Percentiles rank a stretch among this genome's conserved stretches.
Evolutionary conservation across 2,888 invertebrate genomes (phyloP).

Genomic region (Leptopilina drosophilae): DNA sequence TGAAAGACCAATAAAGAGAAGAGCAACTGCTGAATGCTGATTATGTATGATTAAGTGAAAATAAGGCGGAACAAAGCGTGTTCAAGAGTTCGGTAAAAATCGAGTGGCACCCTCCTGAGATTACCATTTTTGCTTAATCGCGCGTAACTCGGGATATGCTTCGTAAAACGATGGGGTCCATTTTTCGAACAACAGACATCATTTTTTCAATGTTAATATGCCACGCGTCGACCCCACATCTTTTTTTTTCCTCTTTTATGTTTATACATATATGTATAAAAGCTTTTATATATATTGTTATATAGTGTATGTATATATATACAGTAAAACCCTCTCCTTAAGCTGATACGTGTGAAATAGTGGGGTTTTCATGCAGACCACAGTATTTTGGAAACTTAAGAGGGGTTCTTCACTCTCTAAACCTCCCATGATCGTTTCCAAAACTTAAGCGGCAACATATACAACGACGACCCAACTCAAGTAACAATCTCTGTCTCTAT

Average conservation of each 20-base stretch:
- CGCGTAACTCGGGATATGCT: slow-evolving; percentile 55
- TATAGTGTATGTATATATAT: background rate
- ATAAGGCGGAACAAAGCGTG: slow-evolving; percentile 31
- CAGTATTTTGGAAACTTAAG: slow-evolving; percentile 34
- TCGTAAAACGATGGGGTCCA: slow-evolving; percentile 39
- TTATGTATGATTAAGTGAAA: slow-evolving; percentile 37
- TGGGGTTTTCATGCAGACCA: slow-evolving; percentile 25
- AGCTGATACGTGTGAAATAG: slow-evolving; percentile 34
- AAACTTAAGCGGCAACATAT: slow-evolving; percentile 9
- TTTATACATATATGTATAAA: no score
- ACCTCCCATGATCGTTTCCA: slow-evolving; percentile 9
- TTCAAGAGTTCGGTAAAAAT: slow-evolving; percentile 50
- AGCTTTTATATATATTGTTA: slow-evolving; percentile 5
- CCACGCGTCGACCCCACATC: slow-evolving; percentile 46
- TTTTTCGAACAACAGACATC: slow-evolving; percentile 46
- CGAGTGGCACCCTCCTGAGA: slow-evolving; percentile 49
- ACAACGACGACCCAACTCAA: background rate
- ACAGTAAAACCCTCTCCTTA: slow-evolving; percentile 8
- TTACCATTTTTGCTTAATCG: slow-evolving; percentile 60
- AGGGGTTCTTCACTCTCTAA: slow-evolving; percentile 15
- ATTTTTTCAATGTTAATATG: slow-evolving; percentile 58
- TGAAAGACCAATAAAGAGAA: slow-evolving; percentile 4
- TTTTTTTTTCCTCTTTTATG: no score
- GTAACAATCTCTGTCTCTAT: background rate
- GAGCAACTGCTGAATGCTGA: slow-evolving; percentile 25